A percentile compares a stretch with the other conserved stretches of the same genome.
phyloP scores from a whole-genome alignment of 1,140 invertebrate species.

The Drosophila insularis region DNA sequence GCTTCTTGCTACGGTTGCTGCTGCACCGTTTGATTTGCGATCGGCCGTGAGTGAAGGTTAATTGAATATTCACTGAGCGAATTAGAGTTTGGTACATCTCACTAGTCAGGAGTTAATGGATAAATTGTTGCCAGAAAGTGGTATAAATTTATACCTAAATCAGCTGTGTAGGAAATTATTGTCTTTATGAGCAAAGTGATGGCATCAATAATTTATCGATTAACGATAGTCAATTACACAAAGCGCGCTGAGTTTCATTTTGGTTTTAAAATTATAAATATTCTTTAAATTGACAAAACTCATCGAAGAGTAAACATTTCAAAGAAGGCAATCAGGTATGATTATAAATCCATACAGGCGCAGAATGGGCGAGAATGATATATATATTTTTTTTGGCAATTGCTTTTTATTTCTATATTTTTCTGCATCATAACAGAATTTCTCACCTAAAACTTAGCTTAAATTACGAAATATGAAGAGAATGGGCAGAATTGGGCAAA shows the following conservation, averaged over 20 bases:
- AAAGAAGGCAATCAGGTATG: too few relatives aligned
- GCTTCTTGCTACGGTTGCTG: slow-evolving; percentile 3
- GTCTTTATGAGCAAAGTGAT: neutral
- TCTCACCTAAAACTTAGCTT: too few relatives aligned
- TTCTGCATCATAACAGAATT: too few relatives aligned
- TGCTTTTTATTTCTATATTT: too few relatives aligned
- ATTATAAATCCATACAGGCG: too few relatives aligned
- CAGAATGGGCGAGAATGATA: too few relatives aligned
- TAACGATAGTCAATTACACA: slow-evolving; percentile 18
- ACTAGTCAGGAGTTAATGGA: neutral
- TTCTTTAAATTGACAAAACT: too few relatives aligned
- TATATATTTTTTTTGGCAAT: too few relatives aligned
- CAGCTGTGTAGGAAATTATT: neutral
- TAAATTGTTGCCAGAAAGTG: neutral
- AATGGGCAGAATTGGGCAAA: too few relatives aligned
- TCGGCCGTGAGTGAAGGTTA: slow-evolving; percentile 1
- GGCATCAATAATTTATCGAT: neutral
- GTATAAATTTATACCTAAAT: neutral
- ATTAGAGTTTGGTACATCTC: slow-evolving; percentile 52
- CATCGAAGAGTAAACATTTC: too few relatives aligned
- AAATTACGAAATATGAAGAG: too few relatives aligned
- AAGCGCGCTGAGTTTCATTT: neutral
- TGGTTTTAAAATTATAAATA: too few relatives aligned
- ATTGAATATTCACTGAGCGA: slow-evolving; percentile 19
- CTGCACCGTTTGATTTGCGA: neutral